Base-by-base conservation (phyloP, 1,140 invertebrate genomes). In the Goniozus legneri region DNA sequence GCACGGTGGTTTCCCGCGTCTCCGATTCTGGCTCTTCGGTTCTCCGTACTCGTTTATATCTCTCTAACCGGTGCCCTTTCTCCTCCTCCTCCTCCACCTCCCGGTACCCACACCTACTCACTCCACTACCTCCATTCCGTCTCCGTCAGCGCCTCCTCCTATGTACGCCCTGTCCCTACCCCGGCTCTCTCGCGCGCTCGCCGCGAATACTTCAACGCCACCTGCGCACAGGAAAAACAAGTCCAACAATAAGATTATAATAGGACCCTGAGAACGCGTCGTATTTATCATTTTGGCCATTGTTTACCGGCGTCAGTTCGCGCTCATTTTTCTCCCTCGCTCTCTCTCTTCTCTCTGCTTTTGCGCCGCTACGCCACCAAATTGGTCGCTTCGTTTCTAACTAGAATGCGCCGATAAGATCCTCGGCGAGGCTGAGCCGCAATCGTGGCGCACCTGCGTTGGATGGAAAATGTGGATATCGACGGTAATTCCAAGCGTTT, bases 221-320 rank as follows among this genome's bases (percentile, higher is more conserved):
- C 65, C 67, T 69, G 67, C 67, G 62, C 56, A 60, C 52, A 60
- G n/a, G n/a, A 70, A 52, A 59, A 69, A 68, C 64, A 64, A 70
- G 56, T 62, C 57, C 63, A 72, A 72, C 65, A 71, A 73, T 71
- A 69, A 73, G 67, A 73, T 73, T 67, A 70, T 75, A 75, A 75
- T 69, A 69, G 69, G 69, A 61, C 62, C 27, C 56, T 52, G 63
- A 57, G 64, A 70, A 65, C 66, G 60, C 62, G 50, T 58, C 59
- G 61, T 69, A 73, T 72, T 70, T 72, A 73, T 73, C 68, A 73
- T 71, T 13, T n/a, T 63, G 62, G 34, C 67, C 62, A 71, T 73
- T 71, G 70, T 73, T 73, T 69, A 69, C 59, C 46, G 47, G 56
- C 56, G 58, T 62, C 56, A 60, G 61, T 18, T 33, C 49, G 56